Evolutionary conservation across 2,888 invertebrate genomes (phyloP).

Genomic region (Drosophila atroscutellata): DNA sequence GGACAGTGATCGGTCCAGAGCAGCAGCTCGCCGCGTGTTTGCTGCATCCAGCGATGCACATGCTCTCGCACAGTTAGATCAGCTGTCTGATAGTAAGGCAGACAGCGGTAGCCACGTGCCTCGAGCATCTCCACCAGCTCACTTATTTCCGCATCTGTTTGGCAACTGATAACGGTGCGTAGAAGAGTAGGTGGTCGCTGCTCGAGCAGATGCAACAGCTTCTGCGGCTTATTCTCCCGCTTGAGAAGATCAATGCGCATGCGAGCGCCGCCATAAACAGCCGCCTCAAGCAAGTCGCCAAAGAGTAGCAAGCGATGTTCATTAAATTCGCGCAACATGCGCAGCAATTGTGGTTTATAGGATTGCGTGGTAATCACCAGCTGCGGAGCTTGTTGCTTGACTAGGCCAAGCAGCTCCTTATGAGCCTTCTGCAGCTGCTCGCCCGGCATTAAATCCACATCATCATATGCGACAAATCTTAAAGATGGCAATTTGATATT

Average conservation of each 20-base stretch:
- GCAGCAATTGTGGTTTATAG: constrained; percentile 24
- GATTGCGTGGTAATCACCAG: constrained; percentile 50
- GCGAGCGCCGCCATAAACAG: constrained; percentile 54
- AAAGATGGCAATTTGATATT: constrained; percentile 35
- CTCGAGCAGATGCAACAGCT: constrained; percentile 30
- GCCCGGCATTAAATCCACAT: constrained; percentile 53
- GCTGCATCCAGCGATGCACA: constrained; percentile 43
- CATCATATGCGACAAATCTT: constrained; percentile 52
- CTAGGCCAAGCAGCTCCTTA: constrained; percentile 9
- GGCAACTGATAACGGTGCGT: constrained; percentile 60
- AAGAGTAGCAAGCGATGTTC: constrained; percentile 47
- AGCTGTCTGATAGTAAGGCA: constrained; percentile 57
- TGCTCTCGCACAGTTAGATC: constrained; percentile 26
- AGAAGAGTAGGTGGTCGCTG: constrained; percentile 40
- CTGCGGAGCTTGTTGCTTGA: constrained; percentile 35
- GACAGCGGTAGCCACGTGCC: constrained; percentile 16
- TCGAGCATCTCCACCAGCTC: constrained; percentile 23
- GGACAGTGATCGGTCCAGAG: constrained; percentile 66
- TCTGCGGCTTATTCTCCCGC: constrained; percentile 17
- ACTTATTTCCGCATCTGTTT: constrained; percentile 46
- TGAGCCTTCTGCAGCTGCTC: constrained; percentile 24
- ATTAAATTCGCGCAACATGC: constrained; percentile 29
- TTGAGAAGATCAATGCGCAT: constrained; percentile 29
- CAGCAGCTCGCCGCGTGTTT: constrained; percentile 34
- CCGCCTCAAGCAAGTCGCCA: constrained; percentile 66